Conservation (phyloP, 2,797 vertebrate species). For the Acanthopagrus latus region DNA sequence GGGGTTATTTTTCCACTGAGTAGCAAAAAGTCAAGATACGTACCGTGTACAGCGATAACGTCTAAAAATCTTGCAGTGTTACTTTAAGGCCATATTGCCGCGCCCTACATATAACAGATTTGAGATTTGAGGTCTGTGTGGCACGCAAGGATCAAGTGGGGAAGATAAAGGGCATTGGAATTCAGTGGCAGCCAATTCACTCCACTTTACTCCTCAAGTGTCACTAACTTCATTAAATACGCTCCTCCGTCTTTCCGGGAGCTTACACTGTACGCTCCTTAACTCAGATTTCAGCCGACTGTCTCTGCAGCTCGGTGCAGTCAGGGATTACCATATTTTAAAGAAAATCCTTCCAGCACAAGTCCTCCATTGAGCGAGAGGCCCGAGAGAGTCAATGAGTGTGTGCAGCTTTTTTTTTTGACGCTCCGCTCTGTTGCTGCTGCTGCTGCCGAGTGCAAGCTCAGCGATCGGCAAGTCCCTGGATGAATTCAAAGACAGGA, state of each 20-base stretch:
- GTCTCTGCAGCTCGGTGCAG: slow-evolving; percentile 67
- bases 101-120: background rate
- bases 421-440: slow-evolving; percentile 42
- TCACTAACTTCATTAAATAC: slow-evolving; percentile 80
- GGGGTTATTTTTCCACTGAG: too few relatives aligned
- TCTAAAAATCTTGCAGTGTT: too few relatives aligned
- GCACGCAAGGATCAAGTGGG: slow-evolving; percentile 49
- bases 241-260: slow-evolving; percentile 56
- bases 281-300: slow-evolving; percentile 77
- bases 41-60: too few relatives aligned
- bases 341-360: slow-evolving; percentile 70
- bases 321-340: slow-evolving; percentile 84
- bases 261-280: slow-evolving; percentile 76
- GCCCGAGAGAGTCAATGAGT: slow-evolving; percentile 53
- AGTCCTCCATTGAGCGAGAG: slow-evolving; percentile 63
- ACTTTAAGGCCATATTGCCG: too few relatives aligned
- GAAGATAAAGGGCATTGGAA: slow-evolving; percentile 48
- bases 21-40: too few relatives aligned
- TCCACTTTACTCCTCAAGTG: slow-evolving; percentile 74
- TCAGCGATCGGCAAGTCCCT: slow-evolving; percentile 45
- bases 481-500: slow-evolving; percentile 50
- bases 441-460: slow-evolving; percentile 44
- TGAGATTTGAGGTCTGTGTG: slow-evolving; percentile 49
- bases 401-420: slow-evolving; percentile 50
- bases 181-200: slow-evolving; percentile 57